phyloP scores from a whole-genome alignment of 64 coral and sea anemone species.

The Montipora efflorescens region DNA sequence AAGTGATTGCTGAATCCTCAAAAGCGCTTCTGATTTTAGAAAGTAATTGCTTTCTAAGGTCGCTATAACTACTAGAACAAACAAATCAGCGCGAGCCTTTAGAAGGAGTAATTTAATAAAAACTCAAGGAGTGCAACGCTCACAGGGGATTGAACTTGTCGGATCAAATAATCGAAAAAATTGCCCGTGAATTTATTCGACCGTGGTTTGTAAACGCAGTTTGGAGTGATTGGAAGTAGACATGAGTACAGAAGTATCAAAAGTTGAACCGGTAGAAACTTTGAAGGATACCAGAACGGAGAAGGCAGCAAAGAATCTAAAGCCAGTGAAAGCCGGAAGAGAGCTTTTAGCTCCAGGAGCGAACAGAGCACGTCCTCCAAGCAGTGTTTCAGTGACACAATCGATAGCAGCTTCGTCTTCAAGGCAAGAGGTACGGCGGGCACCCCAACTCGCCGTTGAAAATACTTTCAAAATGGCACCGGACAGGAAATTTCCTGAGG shows the following conservation, averaged over 20 bases:
- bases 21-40: neutral
- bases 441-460: slow-evolving; percentile 50
- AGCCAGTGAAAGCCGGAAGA: slow-evolving; percentile 19
- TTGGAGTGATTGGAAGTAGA: neutral
- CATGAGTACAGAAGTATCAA: slow-evolving; percentile 19
- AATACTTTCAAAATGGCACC: slow-evolving; percentile 91
- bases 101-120: neutral
- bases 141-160: neutral
- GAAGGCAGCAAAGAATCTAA: slow-evolving; percentile 78
- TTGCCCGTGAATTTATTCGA: neutral
- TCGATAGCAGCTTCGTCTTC: slow-evolving; percentile 9
- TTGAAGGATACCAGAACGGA: slow-evolving; percentile 50
- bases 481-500: slow-evolving; percentile 72
- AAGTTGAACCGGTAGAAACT: neutral
- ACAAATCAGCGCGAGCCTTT: slow-evolving; percentile 8
- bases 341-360: neutral
- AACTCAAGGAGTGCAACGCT: neutral
- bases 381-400: slow-evolving; percentile 37
- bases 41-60: slow-evolving; percentile 24
- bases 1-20: neutral
- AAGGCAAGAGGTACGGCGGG: slow-evolving; percentile 48
- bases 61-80: slow-evolving; percentile 41
- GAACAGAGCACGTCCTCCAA: slow-evolving; percentile 34
- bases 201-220: neutral
- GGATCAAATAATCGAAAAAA: neutral